Evolutionary conservation across 2,888 invertebrate species (phyloP).

Genomic region (Formica aserva): DNA sequence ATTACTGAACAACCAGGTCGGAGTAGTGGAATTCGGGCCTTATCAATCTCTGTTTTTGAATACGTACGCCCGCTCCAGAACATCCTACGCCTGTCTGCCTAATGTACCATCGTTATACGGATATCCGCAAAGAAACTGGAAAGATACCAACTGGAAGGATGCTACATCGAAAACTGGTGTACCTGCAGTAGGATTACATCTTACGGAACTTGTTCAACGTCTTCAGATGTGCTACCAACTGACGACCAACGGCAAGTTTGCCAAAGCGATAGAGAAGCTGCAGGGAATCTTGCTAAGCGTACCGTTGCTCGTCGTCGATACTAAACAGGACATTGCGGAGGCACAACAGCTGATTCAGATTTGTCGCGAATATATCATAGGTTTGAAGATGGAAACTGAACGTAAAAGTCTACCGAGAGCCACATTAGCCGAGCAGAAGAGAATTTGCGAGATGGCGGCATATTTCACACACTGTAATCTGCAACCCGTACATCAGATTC

Average conservation of each 20-base stretch:
- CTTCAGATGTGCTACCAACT: conserved; percentile 96
- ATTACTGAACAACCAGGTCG: conserved; percentile 91
- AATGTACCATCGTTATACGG: conserved; percentile 92
- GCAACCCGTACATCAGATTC: conserved; percentile 98
- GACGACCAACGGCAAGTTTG: conserved; percentile 98
- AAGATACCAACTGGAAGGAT: conserved; percentile 90
- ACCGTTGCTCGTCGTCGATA: conserved; percentile 96
- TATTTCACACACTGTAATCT: conserved; percentile 99
- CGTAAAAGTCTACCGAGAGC: conserved; percentile 95
- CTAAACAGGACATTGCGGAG: conserved; percentile 96
- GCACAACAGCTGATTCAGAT: conserved; percentile 97
- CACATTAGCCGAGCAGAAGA: conserved; percentile 94
- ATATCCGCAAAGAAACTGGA: conserved; percentile 95
- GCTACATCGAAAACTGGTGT: conserved; percentile 91
- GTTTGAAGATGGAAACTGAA: conserved; percentile 96
- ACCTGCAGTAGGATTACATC: conserved; percentile 93
- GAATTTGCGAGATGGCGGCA: conserved; percentile 98
- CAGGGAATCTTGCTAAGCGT: conserved; percentile 92
- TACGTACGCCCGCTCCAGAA: conserved; percentile 91
- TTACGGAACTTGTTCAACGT: conserved; percentile 94
- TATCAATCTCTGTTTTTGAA: conserved; percentile 93
- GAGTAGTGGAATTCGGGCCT: conserved; percentile 94
- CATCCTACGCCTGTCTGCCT: conserved; percentile 93
- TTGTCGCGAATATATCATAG: conserved; percentile 96
- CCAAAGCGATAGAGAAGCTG: conserved; percentile 95